Conservation (phyloP, 1,140 invertebrate species). For the Neocloeon triangulifer region DNA sequence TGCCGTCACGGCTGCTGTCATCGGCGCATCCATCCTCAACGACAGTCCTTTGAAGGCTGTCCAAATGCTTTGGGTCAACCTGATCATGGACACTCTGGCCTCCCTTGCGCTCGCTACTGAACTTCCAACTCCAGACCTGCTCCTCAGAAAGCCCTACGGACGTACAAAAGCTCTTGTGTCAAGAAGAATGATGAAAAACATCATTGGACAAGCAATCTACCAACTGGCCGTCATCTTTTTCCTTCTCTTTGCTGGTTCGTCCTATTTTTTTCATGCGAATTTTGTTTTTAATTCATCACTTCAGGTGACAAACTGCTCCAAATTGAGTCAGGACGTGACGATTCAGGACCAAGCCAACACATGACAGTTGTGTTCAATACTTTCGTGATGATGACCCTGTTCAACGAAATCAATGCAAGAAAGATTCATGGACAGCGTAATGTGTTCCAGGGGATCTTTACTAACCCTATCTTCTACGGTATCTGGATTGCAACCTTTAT, state of each 20-base stretch:
- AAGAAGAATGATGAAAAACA: slow-evolving; percentile 41
- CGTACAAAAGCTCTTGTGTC: slow-evolving; percentile 40
- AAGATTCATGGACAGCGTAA: slow-evolving; percentile 49
- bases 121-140: slow-evolving; percentile 31
- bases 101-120: slow-evolving; percentile 45
- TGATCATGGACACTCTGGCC: slow-evolving; percentile 51
- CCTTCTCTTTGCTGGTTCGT: slow-evolving; percentile 26
- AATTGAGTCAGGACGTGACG: slow-evolving; percentile 24
- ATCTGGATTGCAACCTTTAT: slow-evolving; percentile 36
- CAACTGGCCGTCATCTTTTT: slow-evolving; percentile 36
- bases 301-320: slow-evolving; percentile 21
- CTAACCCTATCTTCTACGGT: slow-evolving; percentile 35
- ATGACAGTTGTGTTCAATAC: slow-evolving; percentile 49
- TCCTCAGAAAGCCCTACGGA: slow-evolving; percentile 40
- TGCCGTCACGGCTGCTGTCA: slow-evolving; percentile 37
- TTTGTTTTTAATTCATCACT: neutral
- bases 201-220: slow-evolving; percentile 37
- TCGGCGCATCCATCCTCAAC: slow-evolving; percentile 33
- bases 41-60: slow-evolving; percentile 28
- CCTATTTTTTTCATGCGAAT: slow-evolving; percentile 16
- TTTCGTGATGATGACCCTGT: slow-evolving; percentile 51
- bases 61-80: slow-evolving; percentile 52
- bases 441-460: slow-evolving; percentile 31
- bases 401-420: slow-evolving; percentile 44
- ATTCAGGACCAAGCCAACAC: slow-evolving; percentile 28